Evolutionary conservation across 2,888 invertebrate species (phyloP), one percentile per base, ranked within the genome.

Genomic region (Copidosoma aretas): DNA sequence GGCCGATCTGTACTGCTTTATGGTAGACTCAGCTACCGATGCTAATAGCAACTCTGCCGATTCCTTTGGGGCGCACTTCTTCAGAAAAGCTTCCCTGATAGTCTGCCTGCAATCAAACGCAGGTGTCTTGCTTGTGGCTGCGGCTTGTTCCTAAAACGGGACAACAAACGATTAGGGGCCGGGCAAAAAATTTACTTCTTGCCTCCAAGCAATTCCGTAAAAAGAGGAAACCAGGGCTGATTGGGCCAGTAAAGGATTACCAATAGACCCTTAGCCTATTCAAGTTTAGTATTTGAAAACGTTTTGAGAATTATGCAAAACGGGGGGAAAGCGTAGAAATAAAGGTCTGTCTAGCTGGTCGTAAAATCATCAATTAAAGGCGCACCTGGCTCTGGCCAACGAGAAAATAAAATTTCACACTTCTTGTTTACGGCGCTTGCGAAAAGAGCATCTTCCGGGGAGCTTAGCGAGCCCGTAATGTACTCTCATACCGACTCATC

Each of bases 261-360:
- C n/a, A 80, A 49, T 39, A 79, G 76, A 10, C 77, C 79, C 41
- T 62, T 61, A 25, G 78, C 76, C 61, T 68, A 73, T 43, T 80
- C 78, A 25, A 59, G 51, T 32, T 41, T 59, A n/a, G 71, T 68
- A 25, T 74, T 74, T 41, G 17, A 32, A 5, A 74, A 41, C 2
- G 57, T 60, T 64, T 54, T 72, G 1, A 68, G 51, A 19, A 73
- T 69, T 0, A 73, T 17, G 10, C 56, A 49, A 39, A 74, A 73
- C 10, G 72, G 72, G 10, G 73, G 71, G 53, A 75, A 74, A 10
- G 74, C 72, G 32, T 74, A 74, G 57, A 71, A 71, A 17, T 43
- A 14, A 14, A 19, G n/a, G 3, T 5, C 1, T 4, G 17, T 52
- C 22, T 12, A 52, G n/a, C 4, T 12, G 12, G 63, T 21, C 15